Evolutionary conservation across 2,113 vertebrate species (phyloP).

Genomic region (Athene noctua): DNA sequence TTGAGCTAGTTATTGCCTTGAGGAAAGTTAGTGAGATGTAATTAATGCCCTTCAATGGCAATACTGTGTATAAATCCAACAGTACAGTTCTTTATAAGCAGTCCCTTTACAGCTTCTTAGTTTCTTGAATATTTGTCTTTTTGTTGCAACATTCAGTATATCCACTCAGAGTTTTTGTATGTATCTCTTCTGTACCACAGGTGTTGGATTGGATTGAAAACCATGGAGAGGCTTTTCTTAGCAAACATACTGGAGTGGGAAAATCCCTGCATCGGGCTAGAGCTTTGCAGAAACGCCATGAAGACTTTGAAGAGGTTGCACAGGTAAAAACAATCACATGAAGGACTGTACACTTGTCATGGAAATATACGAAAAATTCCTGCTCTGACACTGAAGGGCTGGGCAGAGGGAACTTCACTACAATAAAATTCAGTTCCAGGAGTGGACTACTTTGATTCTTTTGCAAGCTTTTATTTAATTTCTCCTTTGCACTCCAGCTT

Average conservation of each 20-base stretch:
- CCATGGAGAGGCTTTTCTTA: constrained; percentile 96
- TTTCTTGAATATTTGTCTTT: neutral
- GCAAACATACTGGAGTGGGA: constrained; percentile 96
- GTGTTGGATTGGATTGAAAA: constrained; percentile 99
- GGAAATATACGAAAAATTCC: neutral
- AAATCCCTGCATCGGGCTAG: constrained; percentile 95
- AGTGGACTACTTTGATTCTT: neutral
- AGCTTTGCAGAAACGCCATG: constrained; percentile 95
- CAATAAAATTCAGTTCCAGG: neutral
- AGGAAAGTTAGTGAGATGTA: neutral
- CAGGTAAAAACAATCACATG: constrained; percentile 76
- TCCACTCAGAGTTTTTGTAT: neutral
- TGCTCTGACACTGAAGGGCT: neutral
- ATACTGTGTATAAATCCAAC: neutral
- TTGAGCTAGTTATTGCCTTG: neutral
- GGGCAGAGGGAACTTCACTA: neutral
- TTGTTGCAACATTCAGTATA: neutral
- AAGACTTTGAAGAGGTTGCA: constrained; percentile 97
- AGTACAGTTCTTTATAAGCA: neutral
- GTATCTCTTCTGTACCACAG: constrained; percentile 59
- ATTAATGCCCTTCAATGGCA: neutral
- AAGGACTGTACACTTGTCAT: neutral
- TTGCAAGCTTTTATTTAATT: neutral
- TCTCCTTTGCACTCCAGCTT: neutral
- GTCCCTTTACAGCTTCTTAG: neutral